These are phyloP conservation scores for Drosophila kuntzei DNA, from an alignment of 2,888 invertebrate genomes.

Conservation along the genomic window DNA sequence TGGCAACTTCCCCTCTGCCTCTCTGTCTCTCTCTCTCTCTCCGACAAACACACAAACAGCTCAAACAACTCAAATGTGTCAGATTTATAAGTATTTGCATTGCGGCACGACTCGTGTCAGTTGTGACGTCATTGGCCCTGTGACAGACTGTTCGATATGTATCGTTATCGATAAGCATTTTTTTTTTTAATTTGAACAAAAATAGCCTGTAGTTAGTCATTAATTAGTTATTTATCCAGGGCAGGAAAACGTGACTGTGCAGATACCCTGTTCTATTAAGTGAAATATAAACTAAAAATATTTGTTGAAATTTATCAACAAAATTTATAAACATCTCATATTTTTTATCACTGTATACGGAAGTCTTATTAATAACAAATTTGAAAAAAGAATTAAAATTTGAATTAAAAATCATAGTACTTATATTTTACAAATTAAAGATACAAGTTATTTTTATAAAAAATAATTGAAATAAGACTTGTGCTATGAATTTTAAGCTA, in stretches of 20 bases:
- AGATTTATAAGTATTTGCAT: conserved; percentile 47
- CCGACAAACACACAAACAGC: not conserved
- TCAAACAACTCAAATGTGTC: conserved; percentile 33
- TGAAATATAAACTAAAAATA: too few species aligned
- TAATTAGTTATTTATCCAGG: not conserved
- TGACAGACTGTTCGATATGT: conserved; percentile 34
- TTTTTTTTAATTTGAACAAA: not conserved
- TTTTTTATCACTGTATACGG: too few species aligned
- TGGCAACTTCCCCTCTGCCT: not conserved
- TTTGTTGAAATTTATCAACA: too few species aligned
- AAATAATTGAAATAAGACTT: too few species aligned
- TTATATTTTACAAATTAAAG: too few species aligned
- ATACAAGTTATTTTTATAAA: too few species aligned
- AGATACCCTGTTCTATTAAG: not conserved
- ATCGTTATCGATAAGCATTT: conserved; percentile 24
- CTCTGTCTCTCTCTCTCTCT: not conserved
- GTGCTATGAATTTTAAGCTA: too few species aligned
- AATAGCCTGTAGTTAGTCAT: not conserved
- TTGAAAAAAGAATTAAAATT: too few species aligned
- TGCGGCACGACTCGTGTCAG: conserved; percentile 39
- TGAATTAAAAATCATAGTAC: too few species aligned
- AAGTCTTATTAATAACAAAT: too few species aligned
- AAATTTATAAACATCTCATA: too few species aligned
- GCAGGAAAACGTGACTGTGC: not conserved
- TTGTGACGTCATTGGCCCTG: conserved; percentile 42